Conservation (phyloP, 2,797 vertebrate species). For the Tenualosa thibaudeaui region DNA sequence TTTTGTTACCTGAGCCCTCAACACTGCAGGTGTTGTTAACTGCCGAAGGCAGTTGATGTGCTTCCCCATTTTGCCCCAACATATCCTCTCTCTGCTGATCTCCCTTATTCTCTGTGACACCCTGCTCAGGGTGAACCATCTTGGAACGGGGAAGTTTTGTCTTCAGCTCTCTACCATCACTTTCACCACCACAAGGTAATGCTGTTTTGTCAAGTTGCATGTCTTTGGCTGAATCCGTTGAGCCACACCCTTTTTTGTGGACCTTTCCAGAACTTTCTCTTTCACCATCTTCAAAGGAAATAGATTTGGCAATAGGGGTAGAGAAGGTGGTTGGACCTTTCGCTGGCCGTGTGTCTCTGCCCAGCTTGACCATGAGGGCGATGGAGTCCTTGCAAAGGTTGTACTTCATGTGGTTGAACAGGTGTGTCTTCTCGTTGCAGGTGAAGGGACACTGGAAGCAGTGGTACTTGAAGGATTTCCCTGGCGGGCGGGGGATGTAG, state of each 20-base stretch:
- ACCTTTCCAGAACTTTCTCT: background rate
- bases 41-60: background rate
- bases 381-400: slow-evolving; percentile 95
- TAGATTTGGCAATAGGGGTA: slow-evolving; percentile 44
- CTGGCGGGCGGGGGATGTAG: slow-evolving; percentile 91
- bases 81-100: background rate
- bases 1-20: background rate
- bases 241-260: background rate
- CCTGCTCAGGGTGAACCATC: slow-evolving; percentile 49
- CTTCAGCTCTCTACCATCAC: slow-evolving; percentile 38
- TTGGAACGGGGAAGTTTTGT: slow-evolving; percentile 51
- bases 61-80: background rate
- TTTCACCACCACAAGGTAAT: background rate
- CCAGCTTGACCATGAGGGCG: slow-evolving; percentile 85
- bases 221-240: background rate
- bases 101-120: slow-evolving; percentile 52
- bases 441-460: slow-evolving; percentile 99
- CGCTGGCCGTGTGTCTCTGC: slow-evolving; percentile 58
- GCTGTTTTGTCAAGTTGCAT: background rate
- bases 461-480: slow-evolving; percentile 96
- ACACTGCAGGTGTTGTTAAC: background rate
- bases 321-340: slow-evolving; percentile 30
- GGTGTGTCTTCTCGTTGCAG: slow-evolving; percentile 97
- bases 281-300: slow-evolving; percentile 36
- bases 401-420: slow-evolving; percentile 99